Evolutionary conservation across 35 echinoderm and acorn worm species (phyloP).

Genomic region (Apostichopus californicus): DNA sequence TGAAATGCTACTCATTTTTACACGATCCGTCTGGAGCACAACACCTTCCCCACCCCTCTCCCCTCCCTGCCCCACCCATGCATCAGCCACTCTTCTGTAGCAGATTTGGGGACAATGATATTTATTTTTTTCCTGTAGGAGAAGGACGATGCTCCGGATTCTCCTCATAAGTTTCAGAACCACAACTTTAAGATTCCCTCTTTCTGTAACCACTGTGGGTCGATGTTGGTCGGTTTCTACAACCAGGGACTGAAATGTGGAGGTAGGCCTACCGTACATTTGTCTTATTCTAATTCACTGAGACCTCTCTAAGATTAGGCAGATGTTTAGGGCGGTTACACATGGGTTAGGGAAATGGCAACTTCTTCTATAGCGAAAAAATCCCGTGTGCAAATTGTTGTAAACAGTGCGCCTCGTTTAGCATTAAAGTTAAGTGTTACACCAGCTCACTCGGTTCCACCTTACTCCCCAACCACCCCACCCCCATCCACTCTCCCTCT

Average conservation of each 20-base stretch:
- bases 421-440: too few species aligned
- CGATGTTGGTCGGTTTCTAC: slow-evolving; percentile 14
- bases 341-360: too few species aligned
- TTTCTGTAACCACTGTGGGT: slow-evolving; percentile 20
- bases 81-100: slow-evolving; percentile 1
- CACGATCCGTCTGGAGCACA: slow-evolving; percentile 2
- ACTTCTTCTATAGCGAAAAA: too few species aligned
- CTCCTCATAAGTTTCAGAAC: background rate
- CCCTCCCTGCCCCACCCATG: background rate
- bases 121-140: background rate
- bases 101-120: slow-evolving; percentile 3
- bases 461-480: too few species aligned
- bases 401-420: too few species aligned
- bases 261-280: background rate
- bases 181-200: slow-evolving; percentile 21
- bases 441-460: too few species aligned
- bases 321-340: background rate
- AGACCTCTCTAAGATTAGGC: background rate
- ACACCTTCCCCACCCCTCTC: background rate
- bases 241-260: slow-evolving; percentile 43
- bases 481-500: too few species aligned
- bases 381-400: too few species aligned
- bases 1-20: slow-evolving; percentile 1
- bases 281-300: background rate
- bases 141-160: background rate